Percentiles rank a stretch among this genome's conserved stretches.
These are phyloP conservation scores for Drosophila athabasca DNA, from an alignment of 1,140 invertebrate genomes.

Conservation along the genomic window DNA sequence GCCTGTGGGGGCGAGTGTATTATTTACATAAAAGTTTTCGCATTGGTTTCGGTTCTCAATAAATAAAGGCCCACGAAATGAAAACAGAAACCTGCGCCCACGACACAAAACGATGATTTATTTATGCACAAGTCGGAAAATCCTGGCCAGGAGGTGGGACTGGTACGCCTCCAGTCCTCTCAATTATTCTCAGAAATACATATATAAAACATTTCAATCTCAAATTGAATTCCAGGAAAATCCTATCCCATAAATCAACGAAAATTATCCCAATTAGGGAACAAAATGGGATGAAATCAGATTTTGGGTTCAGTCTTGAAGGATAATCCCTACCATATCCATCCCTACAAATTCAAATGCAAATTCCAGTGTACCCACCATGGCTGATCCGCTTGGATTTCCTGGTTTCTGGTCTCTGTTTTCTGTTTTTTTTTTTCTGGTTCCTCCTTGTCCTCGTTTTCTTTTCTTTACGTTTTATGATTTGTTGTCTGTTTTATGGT, in stretches of 20 bases:
- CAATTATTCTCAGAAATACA: conserved; percentile 22
- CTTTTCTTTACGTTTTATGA: conserved; percentile 17
- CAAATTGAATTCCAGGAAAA: conserved; percentile 8
- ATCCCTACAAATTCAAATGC: no score
- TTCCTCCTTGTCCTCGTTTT: not conserved
- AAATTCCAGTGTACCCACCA: no score
- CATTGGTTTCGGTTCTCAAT: conserved; percentile 28
- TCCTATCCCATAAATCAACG: conserved; percentile 25
- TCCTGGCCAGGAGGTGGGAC: conserved; percentile 2
- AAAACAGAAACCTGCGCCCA: conserved; percentile 31
- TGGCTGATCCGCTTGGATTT: conserved; percentile 3
- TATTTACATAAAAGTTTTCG: conserved; percentile 61
- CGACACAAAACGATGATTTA: conserved; percentile 47
- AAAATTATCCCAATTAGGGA: no score
- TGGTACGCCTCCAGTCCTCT: not conserved
- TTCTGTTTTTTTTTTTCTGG: no score
- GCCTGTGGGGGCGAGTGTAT: conserved; percentile 8
- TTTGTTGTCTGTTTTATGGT: conserved; percentile 39
- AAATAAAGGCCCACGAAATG: conserved; percentile 24
- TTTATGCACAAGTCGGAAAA: conserved; percentile 41
- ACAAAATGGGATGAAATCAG: no score
- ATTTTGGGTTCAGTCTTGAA: no score
- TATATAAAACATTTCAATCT: conserved; percentile 28
- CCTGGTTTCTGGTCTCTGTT: conserved; percentile 23
- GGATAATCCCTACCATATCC: no score